phyloP scores from a whole-genome alignment of 2,888 invertebrate genomes.

The Mesorhabditis sp. region DNA sequence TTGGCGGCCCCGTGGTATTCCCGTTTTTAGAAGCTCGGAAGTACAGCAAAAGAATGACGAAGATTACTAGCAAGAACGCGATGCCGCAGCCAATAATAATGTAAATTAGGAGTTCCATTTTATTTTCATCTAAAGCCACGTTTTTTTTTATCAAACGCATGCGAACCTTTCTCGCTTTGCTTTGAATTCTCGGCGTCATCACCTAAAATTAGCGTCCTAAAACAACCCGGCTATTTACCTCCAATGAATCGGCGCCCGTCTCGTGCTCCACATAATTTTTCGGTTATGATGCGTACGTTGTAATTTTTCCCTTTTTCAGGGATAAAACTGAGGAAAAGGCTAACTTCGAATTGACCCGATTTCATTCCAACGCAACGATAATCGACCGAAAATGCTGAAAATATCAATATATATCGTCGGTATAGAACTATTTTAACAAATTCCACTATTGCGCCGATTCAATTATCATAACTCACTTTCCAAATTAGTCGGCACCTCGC shows the following conservation, averaged over 20 bases:
- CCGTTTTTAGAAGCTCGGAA: slow-evolving; percentile 24
- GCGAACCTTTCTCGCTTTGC: too few species aligned
- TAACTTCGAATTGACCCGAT: slow-evolving; percentile 51
- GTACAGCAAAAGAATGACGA: slow-evolving; percentile 31
- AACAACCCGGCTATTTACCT: slow-evolving; percentile 16
- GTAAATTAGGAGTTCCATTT: slow-evolving; percentile 11
- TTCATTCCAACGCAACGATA: slow-evolving; percentile 53
- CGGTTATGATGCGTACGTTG: background rate
- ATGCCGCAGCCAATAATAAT: slow-evolving; percentile 30
- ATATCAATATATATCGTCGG: background rate
- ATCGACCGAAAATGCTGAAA: slow-evolving; percentile 51
- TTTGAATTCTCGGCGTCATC: too few species aligned
- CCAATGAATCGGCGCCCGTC: slow-evolving; percentile 29
- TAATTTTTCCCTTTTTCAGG: slow-evolving; percentile 37
- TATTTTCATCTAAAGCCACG: background rate
- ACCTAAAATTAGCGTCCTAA: background rate
- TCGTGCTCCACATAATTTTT: slow-evolving; percentile 24
- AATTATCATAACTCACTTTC: slow-evolving; percentile 31
- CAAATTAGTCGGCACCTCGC: slow-evolving; percentile 39
- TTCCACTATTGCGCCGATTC: background rate
- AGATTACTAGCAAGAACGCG: slow-evolving; percentile 30
- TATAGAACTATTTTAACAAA: too few species aligned
- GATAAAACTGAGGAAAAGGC: slow-evolving; percentile 37
- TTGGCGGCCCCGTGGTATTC: background rate
- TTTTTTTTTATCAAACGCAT: too few species aligned